Evolutionary conservation across 2,888 invertebrate species (phyloP), one percentile per base, ranked within the genome.

Genomic region (Ophion ellenae): DNA sequence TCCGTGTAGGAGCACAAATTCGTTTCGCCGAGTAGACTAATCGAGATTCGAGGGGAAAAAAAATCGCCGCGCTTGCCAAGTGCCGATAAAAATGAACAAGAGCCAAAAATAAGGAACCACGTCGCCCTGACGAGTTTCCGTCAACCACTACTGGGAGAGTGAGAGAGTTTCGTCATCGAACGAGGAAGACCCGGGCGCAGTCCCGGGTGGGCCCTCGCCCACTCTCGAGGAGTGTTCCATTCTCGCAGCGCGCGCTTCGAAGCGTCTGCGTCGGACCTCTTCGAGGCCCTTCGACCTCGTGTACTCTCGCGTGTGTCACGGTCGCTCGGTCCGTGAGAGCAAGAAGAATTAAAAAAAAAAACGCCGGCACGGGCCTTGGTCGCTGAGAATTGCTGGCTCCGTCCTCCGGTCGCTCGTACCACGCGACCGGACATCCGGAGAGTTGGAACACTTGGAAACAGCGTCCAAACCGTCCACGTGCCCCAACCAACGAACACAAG

Each of bases 1-100:
- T 73, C 36, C 14, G 59, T 53, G 78, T 78, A 78, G 78, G 73
- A 78, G 78, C 73, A 83, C 36, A 67, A 78, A 78, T 69, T 70
- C 66, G 53, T 81, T 81, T 81, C 73, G 20, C 47, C 57, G 47
- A 67, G 53, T 66, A 53, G 71, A 74, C 11, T 4, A 17, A 17
- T 53, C 14, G 53, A 14, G 11, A 32, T 28, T 83, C 24, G 24
- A 73, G 32, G n/a, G 32, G n/a, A 45, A 36, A 73, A 14, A 64
- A n/a, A 36, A 36, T 28, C 32, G 32, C 5, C 47, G 47, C 40
- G 3, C 14, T 17, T 70, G 5, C 14, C 14, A 14, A 28, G 70
- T 70, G 17, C 28, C 17, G 20, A 69, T 47, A 47, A 11, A 69
- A 47, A 47, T 47, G 47, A 11, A 47, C 11, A 14, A 11, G 9